Evolutionary conservation across 1,140 invertebrate genomes (phyloP).

Genomic region (Littorina saxatilis): DNA sequence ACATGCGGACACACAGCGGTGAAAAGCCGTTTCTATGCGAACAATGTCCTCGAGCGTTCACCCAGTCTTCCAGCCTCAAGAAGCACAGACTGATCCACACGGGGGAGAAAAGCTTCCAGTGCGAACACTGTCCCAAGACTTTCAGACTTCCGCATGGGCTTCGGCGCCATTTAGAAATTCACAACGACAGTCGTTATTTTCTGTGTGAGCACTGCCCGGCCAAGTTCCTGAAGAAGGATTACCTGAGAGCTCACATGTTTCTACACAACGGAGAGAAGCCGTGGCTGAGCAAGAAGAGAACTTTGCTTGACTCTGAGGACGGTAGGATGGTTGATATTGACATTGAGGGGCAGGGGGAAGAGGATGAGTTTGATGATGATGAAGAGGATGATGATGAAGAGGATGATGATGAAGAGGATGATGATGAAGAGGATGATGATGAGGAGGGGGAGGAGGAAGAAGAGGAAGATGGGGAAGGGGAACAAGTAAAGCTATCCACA

Average conservation of each 20-base stretch:
- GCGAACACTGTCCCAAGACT: conserved; percentile 30
- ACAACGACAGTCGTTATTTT: conserved; percentile 7
- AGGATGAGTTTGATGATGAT: not conserved
- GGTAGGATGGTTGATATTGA: not conserved
- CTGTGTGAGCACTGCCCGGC: conserved; percentile 4
- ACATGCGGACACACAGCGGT: conserved; percentile 41
- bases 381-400: not conserved
- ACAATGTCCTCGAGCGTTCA: conserved; percentile 38
- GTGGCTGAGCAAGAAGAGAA: not conserved
- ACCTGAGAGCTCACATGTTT: conserved; percentile 8
- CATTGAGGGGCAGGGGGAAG: not conserved
- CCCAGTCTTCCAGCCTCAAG: conserved; percentile 35
- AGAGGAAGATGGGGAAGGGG: no score
- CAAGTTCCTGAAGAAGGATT: conserved; percentile 4
- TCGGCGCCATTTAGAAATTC: conserved; percentile 1
- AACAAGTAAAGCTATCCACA: no score
- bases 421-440: not conserved
- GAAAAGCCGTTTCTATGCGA: conserved; percentile 45
- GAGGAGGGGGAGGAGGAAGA: no score
- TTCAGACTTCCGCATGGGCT: conserved; percentile 6
- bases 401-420: not conserved
- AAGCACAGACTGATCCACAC: conserved; percentile 44
- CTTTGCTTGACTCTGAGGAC: not conserved
- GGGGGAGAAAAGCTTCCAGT: conserved; percentile 41
- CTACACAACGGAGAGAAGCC: not conserved